Conservation (phyloP, 2,888 invertebrate genomes). For the Tyria jacobaeae region DNA sequence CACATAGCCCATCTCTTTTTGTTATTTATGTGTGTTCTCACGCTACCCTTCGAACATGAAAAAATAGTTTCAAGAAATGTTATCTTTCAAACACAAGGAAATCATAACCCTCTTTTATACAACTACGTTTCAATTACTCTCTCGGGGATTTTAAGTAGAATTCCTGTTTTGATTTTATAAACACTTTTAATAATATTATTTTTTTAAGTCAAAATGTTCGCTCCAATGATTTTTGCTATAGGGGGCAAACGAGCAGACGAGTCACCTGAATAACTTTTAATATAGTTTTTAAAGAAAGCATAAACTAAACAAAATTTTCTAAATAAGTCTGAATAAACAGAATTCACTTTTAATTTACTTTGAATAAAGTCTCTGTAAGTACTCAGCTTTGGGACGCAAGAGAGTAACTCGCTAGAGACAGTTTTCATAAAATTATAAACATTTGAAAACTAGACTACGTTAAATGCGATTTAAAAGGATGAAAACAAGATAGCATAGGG, state of each 20-base stretch:
- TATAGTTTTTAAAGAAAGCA: no score
- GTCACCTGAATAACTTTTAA: no score
- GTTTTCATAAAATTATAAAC: not conserved
- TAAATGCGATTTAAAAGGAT: not conserved
- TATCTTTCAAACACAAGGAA: conserved; percentile 23
- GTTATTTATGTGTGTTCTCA: conserved; percentile 42
- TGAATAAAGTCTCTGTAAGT: not conserved
- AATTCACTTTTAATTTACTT: not conserved
- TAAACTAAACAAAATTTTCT: no score
- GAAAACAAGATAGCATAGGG: no score
- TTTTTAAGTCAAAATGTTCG: no score
- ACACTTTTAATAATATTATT: not conserved
- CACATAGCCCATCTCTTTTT: conserved; percentile 20
- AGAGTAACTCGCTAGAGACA: not conserved
- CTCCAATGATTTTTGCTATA: no score
- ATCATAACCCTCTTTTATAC: conserved; percentile 32
- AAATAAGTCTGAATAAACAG: not conserved
- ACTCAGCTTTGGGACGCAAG: not conserved
- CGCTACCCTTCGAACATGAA: conserved; percentile 20
- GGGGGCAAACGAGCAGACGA: no score
- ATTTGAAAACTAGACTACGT: not conserved
- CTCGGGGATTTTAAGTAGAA: conserved; percentile 6
- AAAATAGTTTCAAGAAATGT: conserved; percentile 26
- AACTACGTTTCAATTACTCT: conserved; percentile 10
- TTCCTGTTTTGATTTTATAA: not conserved